Percentiles rank a stretch among this genome's conserved stretches.
Conservation (phyloP, 1,140 invertebrate species). For the Drosophila quadrilineata region DNA sequence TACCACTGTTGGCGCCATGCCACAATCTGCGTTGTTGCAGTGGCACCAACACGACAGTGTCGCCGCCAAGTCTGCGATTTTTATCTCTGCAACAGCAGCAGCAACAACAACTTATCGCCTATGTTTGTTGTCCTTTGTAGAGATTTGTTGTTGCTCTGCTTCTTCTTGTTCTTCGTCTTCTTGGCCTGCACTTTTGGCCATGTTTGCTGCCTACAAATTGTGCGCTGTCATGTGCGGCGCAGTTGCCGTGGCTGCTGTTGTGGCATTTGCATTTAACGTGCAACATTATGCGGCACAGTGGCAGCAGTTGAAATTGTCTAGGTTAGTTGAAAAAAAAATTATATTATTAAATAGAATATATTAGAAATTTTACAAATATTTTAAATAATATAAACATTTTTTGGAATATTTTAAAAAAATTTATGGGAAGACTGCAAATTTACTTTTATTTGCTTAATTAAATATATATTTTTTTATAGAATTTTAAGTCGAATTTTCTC, state of each 20-base stretch:
- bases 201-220: slow-evolving; percentile 53
- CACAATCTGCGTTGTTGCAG: slow-evolving; percentile 36
- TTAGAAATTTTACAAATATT: too few relatives aligned
- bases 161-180: slow-evolving; percentile 1
- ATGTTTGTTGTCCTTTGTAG: neutral
- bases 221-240: slow-evolving; percentile 36
- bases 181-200: too few relatives aligned
- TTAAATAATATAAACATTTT: too few relatives aligned
- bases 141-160: slow-evolving; percentile 4
- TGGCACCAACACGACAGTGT: slow-evolving; percentile 17
- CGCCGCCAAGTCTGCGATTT: slow-evolving; percentile 69
- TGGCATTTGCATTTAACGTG: slow-evolving; percentile 23
- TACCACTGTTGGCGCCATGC: slow-evolving; percentile 53
- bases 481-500: too few relatives aligned
- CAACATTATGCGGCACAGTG: neutral
- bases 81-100: slow-evolving; percentile 53
- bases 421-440: too few relatives aligned
- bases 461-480: too few relatives aligned
- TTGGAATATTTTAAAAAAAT: too few relatives aligned
- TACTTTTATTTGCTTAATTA: too few relatives aligned
- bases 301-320: neutral
- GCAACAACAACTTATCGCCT: slow-evolving; percentile 46
- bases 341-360: too few relatives aligned
- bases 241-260: neutral
- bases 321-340: neutral